Conservation (phyloP, 2,113 vertebrate genomes). For the Odontesthes bonariensis region DNA sequence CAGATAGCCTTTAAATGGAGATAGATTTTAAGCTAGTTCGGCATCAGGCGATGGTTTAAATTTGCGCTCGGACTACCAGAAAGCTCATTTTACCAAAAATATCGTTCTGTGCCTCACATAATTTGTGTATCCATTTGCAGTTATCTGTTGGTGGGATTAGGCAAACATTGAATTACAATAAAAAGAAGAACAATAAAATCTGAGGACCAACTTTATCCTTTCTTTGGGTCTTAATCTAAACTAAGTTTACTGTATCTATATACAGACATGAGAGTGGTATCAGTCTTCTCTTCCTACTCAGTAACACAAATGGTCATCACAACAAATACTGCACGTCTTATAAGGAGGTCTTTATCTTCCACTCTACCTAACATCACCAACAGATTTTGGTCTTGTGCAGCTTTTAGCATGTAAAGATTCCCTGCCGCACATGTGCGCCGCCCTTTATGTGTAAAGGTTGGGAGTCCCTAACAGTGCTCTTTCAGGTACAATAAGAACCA, state of each 20-base stretch:
- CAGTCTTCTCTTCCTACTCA: neutral
- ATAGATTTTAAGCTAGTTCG: neutral
- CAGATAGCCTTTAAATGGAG: neutral
- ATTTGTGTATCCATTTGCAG: no score
- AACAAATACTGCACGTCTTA: no score
- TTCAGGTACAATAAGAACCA: conserved; percentile 94
- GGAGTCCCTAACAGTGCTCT: conserved; percentile 43
- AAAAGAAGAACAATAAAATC: no score
- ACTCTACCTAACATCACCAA: neutral
- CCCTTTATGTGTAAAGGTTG: neutral
- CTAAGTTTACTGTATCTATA: neutral
- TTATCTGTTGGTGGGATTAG: no score
- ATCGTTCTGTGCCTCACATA: no score
- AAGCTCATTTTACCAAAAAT: no score
- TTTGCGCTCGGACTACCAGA: no score
- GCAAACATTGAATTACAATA: no score
- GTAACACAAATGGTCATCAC: no score
- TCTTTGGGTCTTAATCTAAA: no score
- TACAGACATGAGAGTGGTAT: neutral
- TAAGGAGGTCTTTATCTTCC: neutral
- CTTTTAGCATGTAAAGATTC: conserved; percentile 1
- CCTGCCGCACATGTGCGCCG: neutral
- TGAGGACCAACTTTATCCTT: no score
- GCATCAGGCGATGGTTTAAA: neutral
- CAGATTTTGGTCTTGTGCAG: neutral